Conservation (phyloP, 2,113 vertebrate species). For the Indicator maculatus region DNA sequence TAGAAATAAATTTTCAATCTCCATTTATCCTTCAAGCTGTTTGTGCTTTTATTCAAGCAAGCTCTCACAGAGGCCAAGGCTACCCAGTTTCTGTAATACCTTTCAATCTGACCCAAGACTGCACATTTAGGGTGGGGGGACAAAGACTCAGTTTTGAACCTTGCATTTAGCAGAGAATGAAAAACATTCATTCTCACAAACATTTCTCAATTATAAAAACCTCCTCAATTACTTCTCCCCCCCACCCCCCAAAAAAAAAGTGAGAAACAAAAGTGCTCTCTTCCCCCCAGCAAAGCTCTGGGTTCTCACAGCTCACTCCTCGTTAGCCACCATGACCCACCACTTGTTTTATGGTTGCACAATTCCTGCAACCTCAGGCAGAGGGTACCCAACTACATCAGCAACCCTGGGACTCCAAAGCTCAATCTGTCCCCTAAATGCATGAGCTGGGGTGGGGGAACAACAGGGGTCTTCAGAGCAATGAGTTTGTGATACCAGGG, state of each 20-base stretch:
- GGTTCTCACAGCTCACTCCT: neutral
- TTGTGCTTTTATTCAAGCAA: neutral
- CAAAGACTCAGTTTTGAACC: neutral
- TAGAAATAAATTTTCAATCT: neutral
- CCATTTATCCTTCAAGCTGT: neutral
- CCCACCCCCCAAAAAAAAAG: neutral
- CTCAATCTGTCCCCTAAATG: neutral
- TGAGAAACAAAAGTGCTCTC: neutral
- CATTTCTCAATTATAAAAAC: neutral
- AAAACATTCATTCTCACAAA: neutral
- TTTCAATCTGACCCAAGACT: neutral
- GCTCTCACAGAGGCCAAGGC: neutral
- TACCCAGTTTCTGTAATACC: neutral
- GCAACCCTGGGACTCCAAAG: accelerated
- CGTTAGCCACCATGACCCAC: neutral
- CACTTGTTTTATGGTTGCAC: accelerated
- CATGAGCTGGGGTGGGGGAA: neutral
- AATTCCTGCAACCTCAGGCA: neutral
- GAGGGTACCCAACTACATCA: neutral
- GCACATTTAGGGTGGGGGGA: neutral
- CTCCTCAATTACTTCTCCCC: neutral
- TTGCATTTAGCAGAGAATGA: neutral
- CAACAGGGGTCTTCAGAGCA: neutral
- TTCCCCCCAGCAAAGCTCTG: neutral
- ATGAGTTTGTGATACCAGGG: neutral